These are phyloP conservation scores for Crocallis elinguaria DNA, from an alignment of 2,888 invertebrate genomes.

Conservation along the genomic window DNA sequence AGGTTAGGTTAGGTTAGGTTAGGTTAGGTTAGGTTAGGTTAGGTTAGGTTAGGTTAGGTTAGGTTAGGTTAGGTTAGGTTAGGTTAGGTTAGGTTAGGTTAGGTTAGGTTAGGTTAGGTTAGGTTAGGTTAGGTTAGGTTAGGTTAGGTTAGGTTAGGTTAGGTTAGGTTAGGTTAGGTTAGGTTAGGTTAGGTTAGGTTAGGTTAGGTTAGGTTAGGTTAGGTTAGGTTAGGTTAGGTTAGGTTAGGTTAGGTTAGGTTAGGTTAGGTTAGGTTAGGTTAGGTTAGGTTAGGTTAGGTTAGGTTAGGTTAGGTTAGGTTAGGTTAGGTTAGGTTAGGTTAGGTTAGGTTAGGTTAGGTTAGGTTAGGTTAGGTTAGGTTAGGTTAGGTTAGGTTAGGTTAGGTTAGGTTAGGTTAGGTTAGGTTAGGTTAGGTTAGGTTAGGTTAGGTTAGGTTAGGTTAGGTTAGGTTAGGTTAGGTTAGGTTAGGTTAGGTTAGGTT, in stretches of 20 bases:
- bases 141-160: constrained; percentile 37
- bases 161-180: constrained; percentile 34
- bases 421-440: constrained; percentile 34
- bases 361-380: constrained; percentile 36
- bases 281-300: constrained; percentile 34
- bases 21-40: constrained; percentile 28
- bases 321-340: constrained; percentile 34
- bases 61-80: constrained; percentile 32
- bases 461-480: constrained; percentile 33
- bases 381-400: constrained; percentile 36
- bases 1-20: constrained; percentile 31
- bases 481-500: constrained; percentile 32
- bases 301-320: constrained; percentile 34
- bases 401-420: constrained; percentile 37
- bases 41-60: constrained; percentile 26
- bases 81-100: constrained; percentile 37
- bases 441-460: constrained; percentile 34
- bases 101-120: constrained; percentile 38
- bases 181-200: constrained; percentile 35
- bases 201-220: constrained; percentile 35
- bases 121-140: constrained; percentile 35
- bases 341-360: constrained; percentile 34
- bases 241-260: constrained; percentile 35
- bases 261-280: constrained; percentile 34
- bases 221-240: constrained; percentile 35